Evolutionary conservation across 2,113 vertebrate genomes (phyloP).

Genomic region (Alethe castanea): DNA sequence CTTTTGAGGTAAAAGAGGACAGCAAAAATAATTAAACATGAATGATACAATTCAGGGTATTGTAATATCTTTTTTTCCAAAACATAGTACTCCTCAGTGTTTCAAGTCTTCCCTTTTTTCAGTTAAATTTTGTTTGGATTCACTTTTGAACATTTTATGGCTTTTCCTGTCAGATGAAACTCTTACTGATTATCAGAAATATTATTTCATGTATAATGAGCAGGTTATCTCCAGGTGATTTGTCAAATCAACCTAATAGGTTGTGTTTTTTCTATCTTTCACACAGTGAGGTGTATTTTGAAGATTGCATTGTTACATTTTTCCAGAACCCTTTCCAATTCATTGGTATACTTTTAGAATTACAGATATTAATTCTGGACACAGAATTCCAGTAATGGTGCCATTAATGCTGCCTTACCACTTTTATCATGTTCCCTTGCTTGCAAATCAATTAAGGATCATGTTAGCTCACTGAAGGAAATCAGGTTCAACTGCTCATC

Average conservation of each 20-base stretch:
- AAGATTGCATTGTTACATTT: not conserved
- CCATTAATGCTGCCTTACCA: not conserved
- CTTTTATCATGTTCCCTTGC: not conserved
- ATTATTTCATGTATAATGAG: not conserved
- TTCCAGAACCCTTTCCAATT: not conserved
- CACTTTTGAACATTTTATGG: not conserved
- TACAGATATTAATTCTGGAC: not conserved
- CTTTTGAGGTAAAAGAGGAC: not conserved
- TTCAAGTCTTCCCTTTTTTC: not conserved
- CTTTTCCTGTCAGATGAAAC: not conserved
- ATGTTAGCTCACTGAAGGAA: not conserved
- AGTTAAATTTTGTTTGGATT: not conserved
- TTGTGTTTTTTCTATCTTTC: not conserved
- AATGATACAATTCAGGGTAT: not conserved
- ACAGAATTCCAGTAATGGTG: not conserved
- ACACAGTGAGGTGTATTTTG: not conserved
- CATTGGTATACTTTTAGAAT: not conserved
- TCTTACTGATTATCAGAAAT: not conserved
- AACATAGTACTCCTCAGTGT: not conserved
- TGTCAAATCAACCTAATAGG: not conserved
- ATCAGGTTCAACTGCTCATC: not conserved
- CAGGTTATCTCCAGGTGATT: not conserved
- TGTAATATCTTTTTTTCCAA: not conserved
- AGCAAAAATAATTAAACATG: not conserved
- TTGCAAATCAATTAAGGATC: conserved; percentile 31